These are phyloP conservation scores for Prionailurus bengalensis DNA, from an alignment of 2,113 vertebrate genomes.

Conservation along the genomic window DNA sequence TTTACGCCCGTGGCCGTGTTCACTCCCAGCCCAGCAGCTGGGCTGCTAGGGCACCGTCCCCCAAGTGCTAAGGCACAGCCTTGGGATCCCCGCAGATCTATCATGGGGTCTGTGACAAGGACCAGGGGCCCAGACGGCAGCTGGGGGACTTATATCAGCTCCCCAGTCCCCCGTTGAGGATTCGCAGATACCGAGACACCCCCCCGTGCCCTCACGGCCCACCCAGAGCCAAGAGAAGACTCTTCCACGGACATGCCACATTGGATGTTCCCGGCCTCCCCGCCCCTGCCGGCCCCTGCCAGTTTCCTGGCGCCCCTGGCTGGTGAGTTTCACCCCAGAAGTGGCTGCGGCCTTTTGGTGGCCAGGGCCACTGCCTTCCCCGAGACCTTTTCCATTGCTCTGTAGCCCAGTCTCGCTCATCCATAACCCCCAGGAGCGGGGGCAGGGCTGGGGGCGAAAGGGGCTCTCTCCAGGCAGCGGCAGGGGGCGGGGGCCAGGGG, in stretches of 20 bases:
- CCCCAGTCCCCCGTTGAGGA: background rate
- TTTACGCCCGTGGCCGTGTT: too few relatives aligned
- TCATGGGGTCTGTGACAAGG: background rate
- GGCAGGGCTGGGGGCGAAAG: slow-evolving; percentile 42
- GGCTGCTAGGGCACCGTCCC: background rate
- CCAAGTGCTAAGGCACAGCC: background rate
- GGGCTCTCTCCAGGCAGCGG: slow-evolving; percentile 45
- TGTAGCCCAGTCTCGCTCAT: slow-evolving; percentile 14
- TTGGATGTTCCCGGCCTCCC: background rate
- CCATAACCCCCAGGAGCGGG: slow-evolving; percentile 58
- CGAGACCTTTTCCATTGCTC: background rate
- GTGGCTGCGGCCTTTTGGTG: slow-evolving; percentile 9
- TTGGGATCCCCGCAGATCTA: background rate
- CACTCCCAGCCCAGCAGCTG: too few relatives aligned
- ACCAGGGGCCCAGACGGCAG: background rate
- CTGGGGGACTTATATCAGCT: background rate
- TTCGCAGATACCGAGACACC: background rate
- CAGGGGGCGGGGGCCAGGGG: slow-evolving; percentile 62
- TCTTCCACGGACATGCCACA: background rate
- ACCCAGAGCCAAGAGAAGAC: background rate
- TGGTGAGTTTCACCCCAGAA: background rate
- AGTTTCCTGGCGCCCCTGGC: background rate
- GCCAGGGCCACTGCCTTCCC: background rate
- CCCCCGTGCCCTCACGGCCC: too few relatives aligned
- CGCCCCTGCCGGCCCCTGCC: background rate